These are phyloP conservation scores for Ameiurus melas DNA, from an alignment of 2,113 vertebrate species.

Conservation along the genomic window DNA sequence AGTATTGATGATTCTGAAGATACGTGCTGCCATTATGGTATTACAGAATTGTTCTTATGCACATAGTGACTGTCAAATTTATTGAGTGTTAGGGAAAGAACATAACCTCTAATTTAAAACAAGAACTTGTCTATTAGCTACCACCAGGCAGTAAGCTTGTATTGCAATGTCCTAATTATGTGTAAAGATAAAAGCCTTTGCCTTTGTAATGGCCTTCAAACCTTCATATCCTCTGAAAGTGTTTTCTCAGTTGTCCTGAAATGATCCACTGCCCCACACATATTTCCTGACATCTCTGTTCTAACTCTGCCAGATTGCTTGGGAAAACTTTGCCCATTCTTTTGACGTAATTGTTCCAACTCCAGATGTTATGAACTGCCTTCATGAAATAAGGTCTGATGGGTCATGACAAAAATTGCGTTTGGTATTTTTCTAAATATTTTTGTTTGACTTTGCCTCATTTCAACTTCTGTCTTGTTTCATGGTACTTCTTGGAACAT, in stretches of 20 bases:
- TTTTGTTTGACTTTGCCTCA: not conserved
- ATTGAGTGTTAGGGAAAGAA: not conserved
- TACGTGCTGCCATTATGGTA: not conserved
- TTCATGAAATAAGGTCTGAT: not conserved
- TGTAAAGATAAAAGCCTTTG: not conserved
- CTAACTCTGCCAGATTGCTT: not conserved
- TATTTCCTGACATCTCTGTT: not conserved
- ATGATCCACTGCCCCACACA: not conserved
- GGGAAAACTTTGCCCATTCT: not conserved
- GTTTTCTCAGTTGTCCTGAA: not conserved
- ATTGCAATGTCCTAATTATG: not conserved
- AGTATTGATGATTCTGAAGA: not conserved
- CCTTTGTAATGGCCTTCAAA: not conserved
- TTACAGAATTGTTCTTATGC: not conserved
- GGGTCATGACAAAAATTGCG: not conserved
- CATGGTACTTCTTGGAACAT: not conserved
- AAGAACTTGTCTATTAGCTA: not conserved
- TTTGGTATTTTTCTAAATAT: not conserved
- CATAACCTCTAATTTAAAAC: not conserved
- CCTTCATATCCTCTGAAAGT: not conserved
- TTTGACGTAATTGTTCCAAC: not conserved
- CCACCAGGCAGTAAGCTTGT: not conserved
- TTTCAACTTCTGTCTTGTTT: not conserved
- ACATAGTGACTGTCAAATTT: not conserved
- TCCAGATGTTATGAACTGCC: not conserved